These are phyloP conservation scores for Homalodisca vitripennis DNA, from an alignment of 1,140 invertebrate genomes.

Conservation along the genomic window DNA sequence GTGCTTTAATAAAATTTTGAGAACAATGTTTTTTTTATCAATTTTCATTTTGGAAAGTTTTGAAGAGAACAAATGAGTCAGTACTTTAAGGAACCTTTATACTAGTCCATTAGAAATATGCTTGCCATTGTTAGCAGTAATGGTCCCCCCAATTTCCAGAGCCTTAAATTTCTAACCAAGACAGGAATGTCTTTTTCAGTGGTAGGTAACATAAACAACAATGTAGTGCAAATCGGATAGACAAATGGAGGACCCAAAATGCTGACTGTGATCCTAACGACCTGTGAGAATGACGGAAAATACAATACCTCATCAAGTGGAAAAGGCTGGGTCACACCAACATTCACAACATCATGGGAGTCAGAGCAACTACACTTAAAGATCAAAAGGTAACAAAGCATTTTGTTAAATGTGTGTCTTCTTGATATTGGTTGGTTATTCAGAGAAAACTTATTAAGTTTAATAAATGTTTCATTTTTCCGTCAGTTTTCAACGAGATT, in stretches of 20 bases:
- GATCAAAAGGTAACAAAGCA: conserved; percentile 73
- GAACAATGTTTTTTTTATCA: too few species aligned
- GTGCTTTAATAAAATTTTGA: too few species aligned
- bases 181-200: conserved; percentile 62
- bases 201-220: conserved; percentile 92
- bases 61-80: too few species aligned
- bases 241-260: conserved; percentile 95
- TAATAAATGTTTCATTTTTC: neutral
- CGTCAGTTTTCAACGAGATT: conserved; percentile 21
- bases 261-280: conserved; percentile 62
- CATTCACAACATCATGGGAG: conserved; percentile 99
- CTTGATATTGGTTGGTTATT: neutral
- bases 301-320: conserved; percentile 98
- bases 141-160: too few species aligned
- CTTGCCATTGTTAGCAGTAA: too few species aligned
- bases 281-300: conserved; percentile 66
- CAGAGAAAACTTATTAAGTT: neutral
- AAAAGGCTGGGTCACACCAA: conserved; percentile 99
- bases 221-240: conserved; percentile 94
- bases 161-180: too few species aligned
- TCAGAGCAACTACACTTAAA: conserved; percentile 83
- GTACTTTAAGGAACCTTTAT: too few species aligned
- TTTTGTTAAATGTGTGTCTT: neutral
- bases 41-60: too few species aligned
- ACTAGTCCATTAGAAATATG: too few species aligned